Percentiles rank a stretch among this genome's conserved stretches.
These are phyloP conservation scores for Myotis planiceps DNA, from an alignment of 2,797 vertebrate genomes.

Conservation along the genomic window DNA sequence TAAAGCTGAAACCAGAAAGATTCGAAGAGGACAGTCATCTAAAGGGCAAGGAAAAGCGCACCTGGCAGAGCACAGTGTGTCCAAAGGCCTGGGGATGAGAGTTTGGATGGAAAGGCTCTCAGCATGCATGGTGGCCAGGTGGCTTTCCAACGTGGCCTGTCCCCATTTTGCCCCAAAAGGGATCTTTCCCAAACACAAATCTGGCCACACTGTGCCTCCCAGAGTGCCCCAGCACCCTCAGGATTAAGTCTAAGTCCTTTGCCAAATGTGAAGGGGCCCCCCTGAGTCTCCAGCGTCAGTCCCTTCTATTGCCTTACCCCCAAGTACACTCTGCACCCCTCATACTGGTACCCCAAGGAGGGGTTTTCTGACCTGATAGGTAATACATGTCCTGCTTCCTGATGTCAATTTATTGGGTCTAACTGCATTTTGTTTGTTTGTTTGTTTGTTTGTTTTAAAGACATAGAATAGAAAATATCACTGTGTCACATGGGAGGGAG, in stretches of 20 bases:
- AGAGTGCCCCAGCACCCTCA: background rate
- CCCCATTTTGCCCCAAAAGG: background rate
- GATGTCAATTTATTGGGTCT: background rate
- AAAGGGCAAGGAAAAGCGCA: background rate
- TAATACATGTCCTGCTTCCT: background rate
- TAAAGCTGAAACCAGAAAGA: background rate
- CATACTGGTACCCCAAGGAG: background rate
- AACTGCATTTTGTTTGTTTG: background rate
- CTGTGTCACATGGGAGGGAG: background rate
- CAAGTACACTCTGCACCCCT: background rate
- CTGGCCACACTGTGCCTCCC: background rate
- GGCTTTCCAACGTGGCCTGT: background rate
- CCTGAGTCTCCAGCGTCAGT: background rate
- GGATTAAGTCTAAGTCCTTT: background rate
- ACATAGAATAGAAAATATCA: background rate
- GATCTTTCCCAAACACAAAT: background rate
- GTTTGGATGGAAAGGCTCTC: background rate
- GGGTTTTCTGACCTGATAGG: background rate
- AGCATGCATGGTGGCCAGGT: background rate
- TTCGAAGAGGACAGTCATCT: background rate
- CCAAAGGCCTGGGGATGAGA: background rate
- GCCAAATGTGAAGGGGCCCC: background rate
- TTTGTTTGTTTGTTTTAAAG: background rate
- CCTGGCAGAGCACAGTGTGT: background rate
- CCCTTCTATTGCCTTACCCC: background rate